phyloP scores from a whole-genome alignment of 1,140 invertebrate species.

The Microplitis mediator region DNA sequence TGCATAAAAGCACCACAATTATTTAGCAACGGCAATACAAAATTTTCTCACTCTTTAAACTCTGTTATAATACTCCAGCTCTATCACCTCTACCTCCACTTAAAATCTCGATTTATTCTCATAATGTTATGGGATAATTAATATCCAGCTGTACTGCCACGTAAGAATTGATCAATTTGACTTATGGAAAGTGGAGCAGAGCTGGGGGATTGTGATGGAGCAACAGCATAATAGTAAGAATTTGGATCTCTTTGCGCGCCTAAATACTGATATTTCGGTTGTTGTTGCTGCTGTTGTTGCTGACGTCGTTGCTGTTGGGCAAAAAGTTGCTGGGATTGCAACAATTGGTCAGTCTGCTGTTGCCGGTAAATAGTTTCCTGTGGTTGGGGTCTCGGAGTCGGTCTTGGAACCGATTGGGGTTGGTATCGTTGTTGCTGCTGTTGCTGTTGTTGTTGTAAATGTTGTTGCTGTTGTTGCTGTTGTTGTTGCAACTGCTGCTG shows the following conservation, averaged over 20 bases:
- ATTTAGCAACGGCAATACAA: neutral
- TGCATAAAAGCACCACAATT: neutral
- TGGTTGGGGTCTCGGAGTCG: slow-evolving; percentile 40
- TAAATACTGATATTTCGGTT: slow-evolving; percentile 57
- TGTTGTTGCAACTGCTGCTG: slow-evolving; percentile 31
- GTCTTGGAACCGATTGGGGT: slow-evolving; percentile 12
- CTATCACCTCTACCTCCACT: no score
- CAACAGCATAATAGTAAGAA: slow-evolving; percentile 70
- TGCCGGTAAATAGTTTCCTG: slow-evolving; percentile 75
- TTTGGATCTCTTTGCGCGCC: slow-evolving; percentile 59
- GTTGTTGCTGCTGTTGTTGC: slow-evolving; percentile 61
- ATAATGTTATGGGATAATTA: slow-evolving; percentile 45
- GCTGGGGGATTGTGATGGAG: slow-evolving; percentile 33
- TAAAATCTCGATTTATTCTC: neutral
- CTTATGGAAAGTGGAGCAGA: slow-evolving; percentile 64
- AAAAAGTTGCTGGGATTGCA: slow-evolving; percentile 76
- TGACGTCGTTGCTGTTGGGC: slow-evolving; percentile 73
- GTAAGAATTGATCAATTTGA: slow-evolving; percentile 81
- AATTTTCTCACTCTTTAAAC: neutral
- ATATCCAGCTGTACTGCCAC: slow-evolving; percentile 72
- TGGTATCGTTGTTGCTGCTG: slow-evolving; percentile 26
- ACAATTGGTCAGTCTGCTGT: slow-evolving; percentile 71
- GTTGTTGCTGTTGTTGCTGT: slow-evolving; percentile 33
- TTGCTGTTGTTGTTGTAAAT: slow-evolving; percentile 18
- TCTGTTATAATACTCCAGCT: no score